Conservation (phyloP, 2,888 invertebrate genomes). For the Blastobasis adustella region DNA sequence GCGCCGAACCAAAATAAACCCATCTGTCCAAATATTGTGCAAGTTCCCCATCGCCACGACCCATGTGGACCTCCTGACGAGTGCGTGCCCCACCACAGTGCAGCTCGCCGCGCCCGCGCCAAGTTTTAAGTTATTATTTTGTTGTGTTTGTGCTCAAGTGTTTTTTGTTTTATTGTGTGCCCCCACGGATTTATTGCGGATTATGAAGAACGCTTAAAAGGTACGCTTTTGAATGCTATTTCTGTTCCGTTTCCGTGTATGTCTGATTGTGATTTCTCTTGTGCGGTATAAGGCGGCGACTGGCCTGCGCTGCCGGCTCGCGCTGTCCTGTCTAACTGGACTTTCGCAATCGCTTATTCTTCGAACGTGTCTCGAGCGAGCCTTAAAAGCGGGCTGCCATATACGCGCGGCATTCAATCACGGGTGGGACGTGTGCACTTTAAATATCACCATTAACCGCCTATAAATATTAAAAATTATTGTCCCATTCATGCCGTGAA, state of each 20-base stretch:
- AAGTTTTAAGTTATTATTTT: slow-evolving; percentile 42
- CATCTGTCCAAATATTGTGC: slow-evolving; percentile 70
- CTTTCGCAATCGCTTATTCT: slow-evolving; percentile 69
- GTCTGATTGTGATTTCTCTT: slow-evolving; percentile 14
- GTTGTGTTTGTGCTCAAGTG: slow-evolving; percentile 44
- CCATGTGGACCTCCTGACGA: slow-evolving; percentile 30
- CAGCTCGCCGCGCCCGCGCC: slow-evolving; percentile 8
- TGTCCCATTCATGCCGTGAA: slow-evolving; percentile 44
- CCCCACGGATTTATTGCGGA: slow-evolving; percentile 62
- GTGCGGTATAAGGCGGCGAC: slow-evolving; percentile 10
- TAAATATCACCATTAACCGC: slow-evolving; percentile 36
- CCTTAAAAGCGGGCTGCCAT: slow-evolving; percentile 59
- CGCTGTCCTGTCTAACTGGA: slow-evolving; percentile 52
- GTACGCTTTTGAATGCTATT: slow-evolving; percentile 10
- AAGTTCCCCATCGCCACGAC: slow-evolving; percentile 57
- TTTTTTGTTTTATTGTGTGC: slow-evolving; percentile 63
- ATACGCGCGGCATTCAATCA: slow-evolving; percentile 32
- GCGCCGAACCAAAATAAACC: slow-evolving; percentile 64
- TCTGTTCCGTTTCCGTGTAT: slow-evolving; percentile 9
- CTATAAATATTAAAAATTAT: slow-evolving; percentile 39
- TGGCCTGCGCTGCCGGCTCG: slow-evolving; percentile 20
- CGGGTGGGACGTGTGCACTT: slow-evolving; percentile 36
- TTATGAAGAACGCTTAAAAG: slow-evolving; percentile 34
- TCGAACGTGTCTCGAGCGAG: slow-evolving; percentile 44
- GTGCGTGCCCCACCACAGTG: slow-evolving; percentile 36